Conservation (phyloP, 2,113 vertebrate species). For the Muntiacus muntjak region DNA sequence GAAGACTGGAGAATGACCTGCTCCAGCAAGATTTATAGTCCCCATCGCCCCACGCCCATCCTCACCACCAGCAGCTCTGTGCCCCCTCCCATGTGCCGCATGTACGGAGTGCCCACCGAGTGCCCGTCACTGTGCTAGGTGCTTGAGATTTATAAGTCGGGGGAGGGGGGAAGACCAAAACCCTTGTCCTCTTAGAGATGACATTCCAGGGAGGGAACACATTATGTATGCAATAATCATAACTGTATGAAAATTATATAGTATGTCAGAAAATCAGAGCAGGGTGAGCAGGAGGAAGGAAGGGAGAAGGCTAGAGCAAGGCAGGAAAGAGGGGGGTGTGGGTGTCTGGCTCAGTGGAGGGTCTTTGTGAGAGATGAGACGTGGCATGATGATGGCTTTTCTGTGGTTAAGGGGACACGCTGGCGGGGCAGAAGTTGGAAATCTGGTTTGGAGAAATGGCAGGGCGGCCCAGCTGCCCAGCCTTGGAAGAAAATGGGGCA, state of each 20-base stretch:
- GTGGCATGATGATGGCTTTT: neutral
- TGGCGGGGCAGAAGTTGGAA: neutral
- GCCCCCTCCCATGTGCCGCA: neutral
- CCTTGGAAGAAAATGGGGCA: neutral
- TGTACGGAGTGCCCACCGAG: neutral
- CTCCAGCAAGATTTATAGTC: neutral
- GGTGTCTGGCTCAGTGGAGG: neutral
- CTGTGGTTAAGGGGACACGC: neutral
- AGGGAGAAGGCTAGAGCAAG: neutral
- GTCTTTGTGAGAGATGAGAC: rapidly evolving
- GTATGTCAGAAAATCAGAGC: neutral
- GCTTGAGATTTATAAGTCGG: neutral
- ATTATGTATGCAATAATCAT: neutral
- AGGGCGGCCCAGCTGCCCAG: neutral
- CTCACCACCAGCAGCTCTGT: neutral
- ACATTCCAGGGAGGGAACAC: neutral
- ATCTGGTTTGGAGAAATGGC: neutral
- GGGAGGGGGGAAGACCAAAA: neutral
- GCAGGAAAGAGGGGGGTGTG: neutral
- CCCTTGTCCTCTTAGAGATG: neutral
- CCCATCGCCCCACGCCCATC: neutral
- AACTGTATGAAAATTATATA: neutral
- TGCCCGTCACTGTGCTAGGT: neutral
- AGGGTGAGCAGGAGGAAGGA: neutral
- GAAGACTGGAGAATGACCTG: neutral